Conservation (phyloP, 1,140 invertebrate species). For the Olivierus martensii region DNA sequence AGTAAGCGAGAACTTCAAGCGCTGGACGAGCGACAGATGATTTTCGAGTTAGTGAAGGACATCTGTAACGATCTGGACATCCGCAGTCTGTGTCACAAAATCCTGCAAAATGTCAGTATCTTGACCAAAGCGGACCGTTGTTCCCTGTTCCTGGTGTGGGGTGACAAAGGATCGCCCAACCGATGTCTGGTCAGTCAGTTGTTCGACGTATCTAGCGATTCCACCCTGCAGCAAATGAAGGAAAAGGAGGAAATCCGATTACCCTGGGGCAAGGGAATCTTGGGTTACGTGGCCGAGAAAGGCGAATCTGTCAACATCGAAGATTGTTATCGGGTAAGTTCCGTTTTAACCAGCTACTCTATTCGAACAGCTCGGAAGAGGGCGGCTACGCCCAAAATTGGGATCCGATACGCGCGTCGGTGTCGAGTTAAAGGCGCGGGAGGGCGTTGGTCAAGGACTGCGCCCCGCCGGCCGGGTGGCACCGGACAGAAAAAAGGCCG, state of each 20-base stretch:
- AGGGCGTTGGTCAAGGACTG: no score
- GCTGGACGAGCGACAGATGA: conserved; percentile 83
- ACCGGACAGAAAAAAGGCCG: no score
- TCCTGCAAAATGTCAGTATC: conserved; percentile 86
- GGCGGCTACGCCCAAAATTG: no score
- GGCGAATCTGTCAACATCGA: conserved; percentile 87
- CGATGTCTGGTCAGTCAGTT: conserved; percentile 72
- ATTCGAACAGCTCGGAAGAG: no score
- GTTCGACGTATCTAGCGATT: conserved; percentile 83
- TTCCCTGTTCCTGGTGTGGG: conserved; percentile 83
- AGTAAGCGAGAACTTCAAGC: conserved; percentile 69
- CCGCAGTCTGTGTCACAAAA: conserved; percentile 85
- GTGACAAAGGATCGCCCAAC: conserved; percentile 25
- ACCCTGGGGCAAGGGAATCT: conserved; percentile 65
- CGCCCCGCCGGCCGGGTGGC: no score
- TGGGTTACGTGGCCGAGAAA: conserved; percentile 83
- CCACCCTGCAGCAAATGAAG: conserved; percentile 78
- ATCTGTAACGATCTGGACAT: conserved; percentile 93
- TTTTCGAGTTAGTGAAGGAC: conserved; percentile 92
- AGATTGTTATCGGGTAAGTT: conserved; percentile 79
- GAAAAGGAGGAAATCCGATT: conserved; percentile 83
- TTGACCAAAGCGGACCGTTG: conserved; percentile 81
- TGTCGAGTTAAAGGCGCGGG: no score
- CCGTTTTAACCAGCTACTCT: no score
- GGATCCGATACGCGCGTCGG: no score